phyloP scores from a whole-genome alignment of 1,140 invertebrate genomes.

The Potamilus streckersoni region DNA sequence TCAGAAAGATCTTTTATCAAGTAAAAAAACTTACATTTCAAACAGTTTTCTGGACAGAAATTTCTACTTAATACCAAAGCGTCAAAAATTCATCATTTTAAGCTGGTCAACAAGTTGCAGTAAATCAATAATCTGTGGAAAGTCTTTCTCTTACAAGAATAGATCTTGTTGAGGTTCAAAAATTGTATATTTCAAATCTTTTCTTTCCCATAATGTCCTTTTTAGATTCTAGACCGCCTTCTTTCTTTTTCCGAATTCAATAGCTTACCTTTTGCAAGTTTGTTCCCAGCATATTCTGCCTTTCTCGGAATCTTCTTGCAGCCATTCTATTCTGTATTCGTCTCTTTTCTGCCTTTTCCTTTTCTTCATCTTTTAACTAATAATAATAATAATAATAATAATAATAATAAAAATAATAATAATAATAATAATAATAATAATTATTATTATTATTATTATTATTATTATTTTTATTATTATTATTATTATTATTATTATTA shows the following conservation, averaged over 20 bases:
- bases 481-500: too few relatives aligned
- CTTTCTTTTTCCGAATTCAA: not conserved
- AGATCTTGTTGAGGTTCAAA: too few relatives aligned
- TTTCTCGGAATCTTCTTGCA: conserved; percentile 44
- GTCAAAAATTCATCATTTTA: not conserved
- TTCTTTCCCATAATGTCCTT: not conserved
- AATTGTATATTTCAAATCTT: not conserved
- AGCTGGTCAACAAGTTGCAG: not conserved
- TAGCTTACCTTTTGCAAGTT: conserved; percentile 39
- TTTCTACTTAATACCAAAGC: too few relatives aligned
- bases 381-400: too few relatives aligned
- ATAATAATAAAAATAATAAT: too few relatives aligned
- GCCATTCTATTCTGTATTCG: conserved; percentile 46
- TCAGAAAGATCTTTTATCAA: too few relatives aligned
- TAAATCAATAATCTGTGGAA: not conserved
- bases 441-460: too few relatives aligned
- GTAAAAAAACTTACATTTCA: too few relatives aligned
- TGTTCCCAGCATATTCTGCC: conserved; percentile 37
- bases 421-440: too few relatives aligned
- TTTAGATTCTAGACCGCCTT: not conserved
- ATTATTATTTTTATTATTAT: too few relatives aligned
- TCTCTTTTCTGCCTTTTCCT: conserved; percentile 34
- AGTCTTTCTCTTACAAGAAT: too few relatives aligned
- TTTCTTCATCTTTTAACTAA: conserved; percentile 42
- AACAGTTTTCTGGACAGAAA: too few relatives aligned